Conservation (phyloP, 2,888 invertebrate genomes). For the Coenonympha arcania region DNA sequence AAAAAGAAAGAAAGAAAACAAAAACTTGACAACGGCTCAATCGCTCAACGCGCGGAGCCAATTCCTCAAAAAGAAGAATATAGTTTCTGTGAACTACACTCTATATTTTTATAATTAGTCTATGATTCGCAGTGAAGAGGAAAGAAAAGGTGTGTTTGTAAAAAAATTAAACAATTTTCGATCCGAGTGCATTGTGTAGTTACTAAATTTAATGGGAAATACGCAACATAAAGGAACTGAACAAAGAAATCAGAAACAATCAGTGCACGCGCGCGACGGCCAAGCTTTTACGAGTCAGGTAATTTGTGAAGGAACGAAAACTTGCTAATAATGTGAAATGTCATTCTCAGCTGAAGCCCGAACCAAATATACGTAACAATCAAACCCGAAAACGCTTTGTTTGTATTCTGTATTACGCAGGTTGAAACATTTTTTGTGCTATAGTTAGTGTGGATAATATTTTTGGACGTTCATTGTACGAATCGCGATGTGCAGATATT, state of each 20-base stretch:
- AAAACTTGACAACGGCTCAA: too few relatives aligned
- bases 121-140: slow-evolving; percentile 15
- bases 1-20: too few relatives aligned
- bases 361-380: slow-evolving; percentile 65
- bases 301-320: slow-evolving; percentile 57
- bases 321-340: slow-evolving; percentile 72
- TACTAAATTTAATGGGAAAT: slow-evolving; percentile 66
- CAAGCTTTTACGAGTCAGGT: slow-evolving; percentile 68
- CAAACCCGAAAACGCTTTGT: slow-evolving; percentile 50
- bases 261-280: slow-evolving; percentile 51
- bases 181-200: slow-evolving; percentile 1
- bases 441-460: slow-evolving; percentile 24
- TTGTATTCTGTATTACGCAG: slow-evolving; percentile 28
- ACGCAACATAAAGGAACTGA: slow-evolving; percentile 53
- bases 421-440: slow-evolving; percentile 31
- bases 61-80: too few relatives aligned
- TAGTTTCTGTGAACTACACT: too few relatives aligned
- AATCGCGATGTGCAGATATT: slow-evolving; percentile 25
- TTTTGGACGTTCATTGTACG: slow-evolving; percentile 29
- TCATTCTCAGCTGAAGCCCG: slow-evolving; percentile 73
- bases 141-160: slow-evolving; percentile 12
- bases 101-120: slow-evolving; percentile 14
- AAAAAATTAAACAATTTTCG: slow-evolving; percentile 14
- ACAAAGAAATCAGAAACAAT: slow-evolving; percentile 47
- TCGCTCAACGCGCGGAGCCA: too few relatives aligned